Conservation (phyloP, 1,140 invertebrate species). For the Ganaspis sp. region DNA sequence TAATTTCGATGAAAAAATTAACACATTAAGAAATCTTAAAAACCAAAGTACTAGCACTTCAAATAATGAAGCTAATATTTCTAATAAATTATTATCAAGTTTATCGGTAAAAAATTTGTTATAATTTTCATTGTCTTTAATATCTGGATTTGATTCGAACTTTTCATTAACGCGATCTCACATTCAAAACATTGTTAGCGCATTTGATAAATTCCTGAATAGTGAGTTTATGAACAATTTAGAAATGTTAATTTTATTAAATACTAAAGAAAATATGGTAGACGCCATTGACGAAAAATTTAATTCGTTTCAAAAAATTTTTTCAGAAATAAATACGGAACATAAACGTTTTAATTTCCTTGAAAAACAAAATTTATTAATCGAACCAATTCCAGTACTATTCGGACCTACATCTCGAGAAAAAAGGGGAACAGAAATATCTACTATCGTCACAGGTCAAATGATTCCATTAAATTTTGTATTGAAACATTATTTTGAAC, state of each 20-base stretch:
- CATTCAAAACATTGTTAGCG: slow-evolving; percentile 7
- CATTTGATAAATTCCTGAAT: slow-evolving; percentile 28
- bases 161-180: slow-evolving; percentile 23
- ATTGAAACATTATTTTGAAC: slow-evolving; percentile 37
- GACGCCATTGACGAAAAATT: slow-evolving; percentile 13
- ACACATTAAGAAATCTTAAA: neutral
- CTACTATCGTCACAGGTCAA: slow-evolving; percentile 26
- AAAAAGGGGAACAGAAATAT: slow-evolving; percentile 37
- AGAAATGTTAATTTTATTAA: slow-evolving; percentile 17
- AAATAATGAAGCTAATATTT: neutral
- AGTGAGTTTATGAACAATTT: slow-evolving; percentile 24
- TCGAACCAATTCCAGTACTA: slow-evolving; percentile 5
- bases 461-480: slow-evolving; percentile 32
- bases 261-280: neutral
- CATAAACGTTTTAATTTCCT: slow-evolving; percentile 40
- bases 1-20: neutral
- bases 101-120: neutral
- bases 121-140: neutral
- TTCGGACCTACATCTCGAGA: slow-evolving; percentile 22
- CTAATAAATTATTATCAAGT: neutral
- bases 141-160: neutral
- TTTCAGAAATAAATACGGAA: slow-evolving; percentile 40
- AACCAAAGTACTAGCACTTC: too few species aligned
- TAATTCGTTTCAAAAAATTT: slow-evolving; percentile 10
- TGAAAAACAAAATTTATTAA: slow-evolving; percentile 29